Base-by-base conservation (phyloP, 2,888 invertebrate species). In the Leptogaster cylindrica region DNA sequence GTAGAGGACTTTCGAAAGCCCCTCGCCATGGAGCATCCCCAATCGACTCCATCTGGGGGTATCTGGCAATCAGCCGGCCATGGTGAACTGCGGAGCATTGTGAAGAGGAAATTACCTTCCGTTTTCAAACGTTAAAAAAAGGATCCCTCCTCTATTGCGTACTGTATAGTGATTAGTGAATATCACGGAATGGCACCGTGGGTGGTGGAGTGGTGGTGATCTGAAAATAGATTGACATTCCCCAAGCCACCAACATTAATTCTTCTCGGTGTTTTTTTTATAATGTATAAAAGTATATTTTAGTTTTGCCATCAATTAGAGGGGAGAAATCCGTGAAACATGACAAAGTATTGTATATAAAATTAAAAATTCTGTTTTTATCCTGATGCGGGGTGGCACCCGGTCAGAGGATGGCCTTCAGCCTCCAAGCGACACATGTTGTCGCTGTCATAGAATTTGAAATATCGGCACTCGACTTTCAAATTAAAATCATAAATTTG, bases 401-500 rank as follows among this genome's bases (percentile, higher is more conserved):
- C 7, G 27, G 41, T 44, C 44, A 61, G 18, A 61, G 23, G 44
- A 16, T 44, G 61, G 6, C 25, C 28, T 23, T 7, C 18, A 10
- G 48, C 6, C 18, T 44, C 27, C 16, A 61, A 18, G 61, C 71
- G 64, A 70, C 71, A 71, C 65, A 70, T 71, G 71, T 70, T 71
- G 66, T 61, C 65, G 68, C 68, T 71, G 71, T 71, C 70, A 66
- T 68, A 66, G 51, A 63, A 69, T 67, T 71, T 69, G 71, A 71
- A 70, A 69, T 70, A 71, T 70, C 68, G 71, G 67, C 66, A 66
- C 66, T 70, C 66, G 66, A 66, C 66, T 69, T 70, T 67, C 67
- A 71, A 71, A 71, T 71, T 71, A 70, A 70, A 70, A 70, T 68
- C 71, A 71, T 71, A 70, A 71, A 71, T 71, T 70, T 70, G 66